Conservation (phyloP, 2,888 invertebrate genomes). For the Odontomyia ornata region DNA sequence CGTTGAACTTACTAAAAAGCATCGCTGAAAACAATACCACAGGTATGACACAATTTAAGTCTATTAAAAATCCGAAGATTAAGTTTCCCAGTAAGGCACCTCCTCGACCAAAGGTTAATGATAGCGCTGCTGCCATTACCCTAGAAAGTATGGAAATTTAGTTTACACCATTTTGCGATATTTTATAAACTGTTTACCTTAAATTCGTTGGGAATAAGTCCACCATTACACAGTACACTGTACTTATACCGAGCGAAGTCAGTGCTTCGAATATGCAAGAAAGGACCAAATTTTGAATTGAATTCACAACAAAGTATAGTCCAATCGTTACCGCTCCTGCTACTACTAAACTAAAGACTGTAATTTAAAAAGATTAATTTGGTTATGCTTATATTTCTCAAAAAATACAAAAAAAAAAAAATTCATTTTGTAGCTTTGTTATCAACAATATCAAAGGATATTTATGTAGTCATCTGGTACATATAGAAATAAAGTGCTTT, state of each 20-base stretch:
- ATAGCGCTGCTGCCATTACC: constrained; percentile 84
- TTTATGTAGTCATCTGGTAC: too few species aligned
- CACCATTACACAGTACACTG: constrained; percentile 82
- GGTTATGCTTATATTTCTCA: background rate
- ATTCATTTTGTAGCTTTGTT: too few species aligned
- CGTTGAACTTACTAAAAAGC: constrained; percentile 72
- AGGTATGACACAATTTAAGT: constrained; percentile 80
- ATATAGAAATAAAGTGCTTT: too few species aligned
- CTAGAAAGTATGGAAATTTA: constrained; percentile 62
- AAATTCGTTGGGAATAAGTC: constrained; percentile 85
- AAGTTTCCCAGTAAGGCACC: constrained; percentile 81
- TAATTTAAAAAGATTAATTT: constrained; percentile 50
- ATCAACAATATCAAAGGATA: too few species aligned
- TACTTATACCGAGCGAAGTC: constrained; percentile 81
- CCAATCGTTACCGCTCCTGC: constrained; percentile 79
- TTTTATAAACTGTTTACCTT: constrained; percentile 68
- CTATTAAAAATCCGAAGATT: constrained; percentile 80
- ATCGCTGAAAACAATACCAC: constrained; percentile 77
- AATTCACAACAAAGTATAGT: constrained; percentile 77
- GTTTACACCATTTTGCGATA: background rate
- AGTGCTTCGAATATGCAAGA: constrained; percentile 83
- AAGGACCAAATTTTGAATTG: constrained; percentile 75
- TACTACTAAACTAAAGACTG: constrained; percentile 79
- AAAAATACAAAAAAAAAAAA: too few species aligned
- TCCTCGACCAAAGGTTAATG: constrained; percentile 79